Evolutionary conservation across 2,888 invertebrate genomes (phyloP), one percentile per base, ranked within the genome.

Genomic region (Kuschelorhynchus macadamiae): DNA sequence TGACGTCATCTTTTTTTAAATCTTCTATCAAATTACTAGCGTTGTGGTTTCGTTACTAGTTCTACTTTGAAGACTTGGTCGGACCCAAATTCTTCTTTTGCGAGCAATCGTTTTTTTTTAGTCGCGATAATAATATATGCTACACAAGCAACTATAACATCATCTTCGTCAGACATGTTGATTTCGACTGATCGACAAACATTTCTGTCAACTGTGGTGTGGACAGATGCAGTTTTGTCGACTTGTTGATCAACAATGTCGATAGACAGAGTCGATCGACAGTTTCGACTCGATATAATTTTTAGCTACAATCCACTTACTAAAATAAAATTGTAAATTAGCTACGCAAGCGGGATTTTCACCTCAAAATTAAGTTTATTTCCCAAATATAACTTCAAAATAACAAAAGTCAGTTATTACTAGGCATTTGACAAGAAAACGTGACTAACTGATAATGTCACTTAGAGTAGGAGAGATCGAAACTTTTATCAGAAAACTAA

Each of bases 21-120:
- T 50, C n/a, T 4, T 36, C 36, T 61, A 50, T n/a, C 33, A 14
- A 55, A 53, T 61, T 52, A 61, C 61, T 61, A 36, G 17, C 39
- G 20, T 36, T 61, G 16, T 52, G 33, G n/a, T n/a, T n/a, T n/a
- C n/a, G n/a, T n/a, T n/a, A 33, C 39, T 12, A 50, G 18, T 52
- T 61, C 21, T 61, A 61, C 52, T 61, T 61, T 52, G 36, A 32
- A 61, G 61, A 21, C 36, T 61, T 61, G 61, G 61, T 61, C 61
- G 49, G 39, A 61, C 52, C 61, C 61, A 61, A 61, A 61, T 36
- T 61, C 61, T 61, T 61, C 18, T 61, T 53, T 52, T 61, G 2
- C 41, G 39, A 7, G 50, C 0, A n/a, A 2, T 52, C 36, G 33
- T 61, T 52, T 61, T 52, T 49, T 52, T 61, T 61, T 41, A 36